Conservation (phyloP, 2,113 vertebrate genomes). For the Meleagris gallopavo region DNA sequence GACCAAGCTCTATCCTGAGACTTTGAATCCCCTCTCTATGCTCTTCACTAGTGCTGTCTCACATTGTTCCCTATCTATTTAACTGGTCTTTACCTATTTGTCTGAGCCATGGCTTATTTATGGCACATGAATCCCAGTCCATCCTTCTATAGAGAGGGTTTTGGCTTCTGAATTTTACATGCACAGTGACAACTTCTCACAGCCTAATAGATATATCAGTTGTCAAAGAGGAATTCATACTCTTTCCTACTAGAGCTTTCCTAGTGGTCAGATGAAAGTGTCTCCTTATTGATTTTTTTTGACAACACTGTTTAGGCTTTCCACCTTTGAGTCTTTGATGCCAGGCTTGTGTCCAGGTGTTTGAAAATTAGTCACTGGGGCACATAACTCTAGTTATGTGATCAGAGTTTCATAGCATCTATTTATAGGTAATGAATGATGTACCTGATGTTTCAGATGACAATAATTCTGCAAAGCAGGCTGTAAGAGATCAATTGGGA, state of each 20-base stretch:
- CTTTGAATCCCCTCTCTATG: background rate
- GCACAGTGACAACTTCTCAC: background rate
- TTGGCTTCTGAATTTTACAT: background rate
- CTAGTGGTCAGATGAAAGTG: background rate
- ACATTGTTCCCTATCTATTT: background rate
- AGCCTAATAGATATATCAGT: background rate
- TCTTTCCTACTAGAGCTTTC: background rate
- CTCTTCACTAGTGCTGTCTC: background rate
- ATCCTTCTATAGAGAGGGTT: background rate
- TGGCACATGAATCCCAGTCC: no score
- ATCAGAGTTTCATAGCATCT: background rate
- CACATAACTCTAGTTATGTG: background rate
- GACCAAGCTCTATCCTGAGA: background rate
- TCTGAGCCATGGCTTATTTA: background rate
- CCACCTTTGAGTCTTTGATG: background rate
- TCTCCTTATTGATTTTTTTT: background rate
- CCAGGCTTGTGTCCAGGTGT: background rate
- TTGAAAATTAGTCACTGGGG: background rate
- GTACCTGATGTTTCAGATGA: background rate
- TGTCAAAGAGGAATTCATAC: background rate
- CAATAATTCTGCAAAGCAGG: background rate
- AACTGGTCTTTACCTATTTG: background rate
- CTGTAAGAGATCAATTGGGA: constrained; percentile 1
- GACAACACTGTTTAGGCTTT: background rate
- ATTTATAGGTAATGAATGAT: background rate